A percentile compares a stretch with the other conserved stretches of the same genome.
Evolutionary conservation across 2,888 invertebrate species (phyloP).

Genomic region (Lagria hirta): DNA sequence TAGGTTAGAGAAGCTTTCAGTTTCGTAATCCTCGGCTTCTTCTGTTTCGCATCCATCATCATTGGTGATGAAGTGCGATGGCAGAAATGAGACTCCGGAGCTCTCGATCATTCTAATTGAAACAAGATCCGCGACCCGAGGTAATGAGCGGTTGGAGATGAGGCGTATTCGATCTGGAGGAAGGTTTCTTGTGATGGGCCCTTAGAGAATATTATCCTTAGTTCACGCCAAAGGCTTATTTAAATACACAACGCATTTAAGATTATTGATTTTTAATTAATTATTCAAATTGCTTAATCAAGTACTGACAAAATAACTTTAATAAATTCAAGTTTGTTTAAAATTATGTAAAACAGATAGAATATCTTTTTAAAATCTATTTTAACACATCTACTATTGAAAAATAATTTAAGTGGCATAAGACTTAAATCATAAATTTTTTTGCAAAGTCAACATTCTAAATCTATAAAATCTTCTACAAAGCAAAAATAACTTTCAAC

Average conservation of each 20-base stretch:
- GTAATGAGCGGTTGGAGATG: constrained; percentile 48
- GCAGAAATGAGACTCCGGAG: constrained; percentile 50
- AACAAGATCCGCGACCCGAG: constrained; percentile 49
- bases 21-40: constrained; percentile 15
- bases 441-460: no score
- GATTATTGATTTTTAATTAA: constrained; percentile 47
- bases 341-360: no score
- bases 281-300: constrained; percentile 42
- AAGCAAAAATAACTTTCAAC: no score
- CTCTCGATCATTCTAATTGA: constrained; percentile 56
- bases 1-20: no score
- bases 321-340: background rate
- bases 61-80: constrained; percentile 48
- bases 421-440: no score
- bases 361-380: no score
- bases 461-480: no score
- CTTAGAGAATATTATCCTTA: constrained; percentile 48
- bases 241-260: constrained; percentile 48
- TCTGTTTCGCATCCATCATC: constrained; percentile 45
- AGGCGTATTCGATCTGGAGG: constrained; percentile 34
- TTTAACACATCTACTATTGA: no score
- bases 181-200: constrained; percentile 45
- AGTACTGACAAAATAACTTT: no score
- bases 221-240: constrained; percentile 38
- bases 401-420: no score